Evolutionary conservation across 2,888 invertebrate species (phyloP).

Genomic region (Ashinkailepas kermadecensis): DNA sequence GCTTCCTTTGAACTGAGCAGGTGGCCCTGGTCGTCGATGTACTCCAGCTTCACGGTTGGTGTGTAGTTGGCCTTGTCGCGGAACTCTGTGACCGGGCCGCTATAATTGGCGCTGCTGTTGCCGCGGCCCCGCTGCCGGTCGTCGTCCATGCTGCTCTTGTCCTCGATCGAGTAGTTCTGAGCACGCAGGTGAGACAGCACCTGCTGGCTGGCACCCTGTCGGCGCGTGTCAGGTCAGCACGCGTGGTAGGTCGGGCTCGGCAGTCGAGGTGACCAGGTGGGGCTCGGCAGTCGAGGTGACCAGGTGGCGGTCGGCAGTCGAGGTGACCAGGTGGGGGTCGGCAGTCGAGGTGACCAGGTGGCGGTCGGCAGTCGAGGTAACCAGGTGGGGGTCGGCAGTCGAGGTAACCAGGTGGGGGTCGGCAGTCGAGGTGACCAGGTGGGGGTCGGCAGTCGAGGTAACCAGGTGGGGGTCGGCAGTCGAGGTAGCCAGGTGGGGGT

Average conservation of each 20-base stretch:
- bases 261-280: no score
- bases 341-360: no score
- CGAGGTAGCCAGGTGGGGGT: no score
- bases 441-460: no score
- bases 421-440: no score
- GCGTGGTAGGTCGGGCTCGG: neutral
- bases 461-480: no score
- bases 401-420: no score
- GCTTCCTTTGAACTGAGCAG: constrained; percentile 91
- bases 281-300: no score
- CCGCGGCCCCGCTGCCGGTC: constrained; percentile 45
- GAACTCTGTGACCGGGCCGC: constrained; percentile 83
- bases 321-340: no score
- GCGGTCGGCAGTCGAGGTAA: no score
- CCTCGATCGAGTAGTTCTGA: constrained; percentile 70
- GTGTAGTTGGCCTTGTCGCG: constrained; percentile 83
- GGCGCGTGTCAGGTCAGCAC: neutral
- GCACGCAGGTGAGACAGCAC: constrained; percentile 66
- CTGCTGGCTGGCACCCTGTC: constrained; percentile 39
- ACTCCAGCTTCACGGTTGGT: constrained; percentile 90
- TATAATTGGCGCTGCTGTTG: constrained; percentile 61
- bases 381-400: no score
- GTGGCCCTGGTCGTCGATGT: constrained; percentile 93
- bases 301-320: no score
- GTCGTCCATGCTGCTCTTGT: constrained; percentile 73